These are phyloP conservation scores for Netelia inedita DNA, from an alignment of 2,888 invertebrate genomes.

Conservation along the genomic window DNA sequence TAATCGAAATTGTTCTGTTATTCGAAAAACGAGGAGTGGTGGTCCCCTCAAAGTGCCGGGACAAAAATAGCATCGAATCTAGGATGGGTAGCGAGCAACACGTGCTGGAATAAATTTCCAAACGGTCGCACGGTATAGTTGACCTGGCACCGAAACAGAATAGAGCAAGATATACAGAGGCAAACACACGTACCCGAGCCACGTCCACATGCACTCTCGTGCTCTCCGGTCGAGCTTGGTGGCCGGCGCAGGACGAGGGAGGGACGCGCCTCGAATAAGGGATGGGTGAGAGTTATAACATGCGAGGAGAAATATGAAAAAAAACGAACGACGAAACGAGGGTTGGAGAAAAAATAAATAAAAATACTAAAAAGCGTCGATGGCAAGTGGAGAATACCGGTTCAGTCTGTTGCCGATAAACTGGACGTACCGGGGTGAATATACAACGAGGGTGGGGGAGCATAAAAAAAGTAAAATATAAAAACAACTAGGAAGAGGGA, in stretches of 20 bases:
- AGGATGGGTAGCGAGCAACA: slow-evolving; percentile 48
- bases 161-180: slow-evolving; percentile 22
- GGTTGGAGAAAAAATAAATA: not conserved
- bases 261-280: slow-evolving; percentile 40
- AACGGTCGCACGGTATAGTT: slow-evolving; percentile 15
- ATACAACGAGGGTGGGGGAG: slow-evolving; percentile 3
- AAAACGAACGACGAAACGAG: not conserved
- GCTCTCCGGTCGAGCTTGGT: not conserved
- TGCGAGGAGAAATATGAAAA: slow-evolving; percentile 12
- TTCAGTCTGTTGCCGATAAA: slow-evolving; percentile 37
- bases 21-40: not conserved
- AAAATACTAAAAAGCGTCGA: not conserved
- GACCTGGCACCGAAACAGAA: slow-evolving; percentile 45
- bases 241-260: slow-evolving; percentile 14
- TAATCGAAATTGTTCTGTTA: not conserved
- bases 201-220: slow-evolving; percentile 9
- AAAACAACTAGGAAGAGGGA: not conserved
- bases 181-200: no score
- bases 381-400: slow-evolving; percentile 43
- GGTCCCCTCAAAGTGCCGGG: not conserved
- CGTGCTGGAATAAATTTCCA: slow-evolving; percentile 66
- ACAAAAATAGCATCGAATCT: slow-evolving; percentile 6
- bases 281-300: slow-evolving; percentile 21
- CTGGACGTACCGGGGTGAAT: slow-evolving; percentile 38
- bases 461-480: slow-evolving; percentile 21